Evolutionary conservation across 2,797 vertebrate species (phyloP), one percentile per base, ranked within the genome.

Genomic region (Phalloptychus januarius): DNA sequence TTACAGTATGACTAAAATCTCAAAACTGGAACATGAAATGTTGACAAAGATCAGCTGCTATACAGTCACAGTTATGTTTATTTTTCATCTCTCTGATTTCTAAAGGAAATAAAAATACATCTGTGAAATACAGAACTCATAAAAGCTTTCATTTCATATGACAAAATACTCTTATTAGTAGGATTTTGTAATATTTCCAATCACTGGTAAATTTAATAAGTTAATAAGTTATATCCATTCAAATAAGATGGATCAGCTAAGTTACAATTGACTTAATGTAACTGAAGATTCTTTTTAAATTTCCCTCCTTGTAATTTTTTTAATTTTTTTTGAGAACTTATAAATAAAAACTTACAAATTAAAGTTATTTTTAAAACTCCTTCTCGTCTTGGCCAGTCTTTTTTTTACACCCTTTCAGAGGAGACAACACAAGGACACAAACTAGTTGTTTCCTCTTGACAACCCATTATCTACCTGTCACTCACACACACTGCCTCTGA

Each of bases 381-480:
- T 76, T 63, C 74, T 75, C 76, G 69, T 85, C 82, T 90, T 33
- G 7, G 78, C 85, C 76, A 75, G 73, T 87, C 73, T 88, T 85
- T 88, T 86, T 86, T 83, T 67, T 20, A 82, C 81, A 79, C 87
- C 79, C 70, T 81, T 86, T 86, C 86, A 86, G 85, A 89, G 87
- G 84, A 91, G 89, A 74, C 90, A 88, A 92, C 90, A 88, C 80
- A 92, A 95, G 93, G 93, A 91, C 92, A 90, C 93, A 88, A 93
- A 93, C 70, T 76, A 76, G 92, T 95, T 94, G 93, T 88, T 95
- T 94, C 95, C 94, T 94, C 94, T 70, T 95, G 96, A 96, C 94
- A 96, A 93, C 25, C 44, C 94, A 96, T 96, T 97, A 97, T 93
- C 86, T 91, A 91, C 74, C 94, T 95, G 95, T 95, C 96, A 96